A percentile compares a stretch with the other conserved stretches of the same genome.
Evolutionary conservation across 2,888 invertebrate species (phyloP).

Genomic region (Caenorhabditis becei): DNA sequence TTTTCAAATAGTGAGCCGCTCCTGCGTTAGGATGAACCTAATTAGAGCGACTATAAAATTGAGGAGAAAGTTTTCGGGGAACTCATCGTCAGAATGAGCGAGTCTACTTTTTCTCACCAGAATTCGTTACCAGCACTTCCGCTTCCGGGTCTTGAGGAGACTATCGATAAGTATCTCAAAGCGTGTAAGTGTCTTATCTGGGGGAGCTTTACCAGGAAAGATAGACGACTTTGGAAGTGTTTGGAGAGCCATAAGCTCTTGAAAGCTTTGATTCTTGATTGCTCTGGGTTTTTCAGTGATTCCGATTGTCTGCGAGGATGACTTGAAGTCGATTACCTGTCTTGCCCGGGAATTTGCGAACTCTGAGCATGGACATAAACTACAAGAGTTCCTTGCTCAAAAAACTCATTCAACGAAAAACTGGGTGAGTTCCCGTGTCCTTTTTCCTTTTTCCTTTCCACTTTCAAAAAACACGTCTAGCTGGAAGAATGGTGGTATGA

Average conservation of each 20-base stretch:
- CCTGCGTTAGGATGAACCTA: constrained; percentile 21
- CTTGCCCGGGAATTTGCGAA: constrained; percentile 57
- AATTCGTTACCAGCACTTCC: constrained; percentile 62
- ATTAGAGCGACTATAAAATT: constrained; percentile 49
- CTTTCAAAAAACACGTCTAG: constrained; percentile 42
- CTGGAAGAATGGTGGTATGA: constrained; percentile 78
- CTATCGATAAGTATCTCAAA: constrained; percentile 69
- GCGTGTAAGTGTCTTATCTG: constrained; percentile 62
- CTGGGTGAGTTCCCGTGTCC: constrained; percentile 72
- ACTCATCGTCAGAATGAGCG: constrained; percentile 10
- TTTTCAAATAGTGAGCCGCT: not conserved
- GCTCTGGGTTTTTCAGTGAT: constrained; percentile 53
- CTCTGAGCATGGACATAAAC: constrained; percentile 44
- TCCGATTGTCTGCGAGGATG: constrained; percentile 57
- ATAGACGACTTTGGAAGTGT: not conserved
- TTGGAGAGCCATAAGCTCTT: no score
- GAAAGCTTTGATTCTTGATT: not conserved
- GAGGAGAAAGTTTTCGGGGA: not conserved
- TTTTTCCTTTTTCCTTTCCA: not conserved
- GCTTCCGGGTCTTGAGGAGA: constrained; percentile 69
- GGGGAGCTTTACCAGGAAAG: not conserved
- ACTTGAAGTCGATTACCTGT: constrained; percentile 34
- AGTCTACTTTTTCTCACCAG: constrained; percentile 51
- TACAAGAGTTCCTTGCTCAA: constrained; percentile 65
- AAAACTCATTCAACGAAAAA: constrained; percentile 56